Evolutionary conservation across 2,888 invertebrate species (phyloP), one percentile per base, ranked within the genome.

Genomic region (Heliconius ethilla): DNA sequence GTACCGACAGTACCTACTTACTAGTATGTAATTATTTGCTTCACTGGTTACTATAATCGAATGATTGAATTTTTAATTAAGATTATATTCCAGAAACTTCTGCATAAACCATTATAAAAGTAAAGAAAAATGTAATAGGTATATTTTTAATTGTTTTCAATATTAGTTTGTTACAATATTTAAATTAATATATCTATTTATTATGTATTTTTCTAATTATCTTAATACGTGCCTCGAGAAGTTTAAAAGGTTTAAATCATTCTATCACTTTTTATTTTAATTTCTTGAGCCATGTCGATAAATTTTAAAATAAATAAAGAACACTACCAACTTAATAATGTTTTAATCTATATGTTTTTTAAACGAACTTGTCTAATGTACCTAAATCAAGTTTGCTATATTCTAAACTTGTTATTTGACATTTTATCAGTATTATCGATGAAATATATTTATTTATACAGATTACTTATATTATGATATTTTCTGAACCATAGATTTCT

Each of bases 1-100:
- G 45, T 63, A 15, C 27, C 63, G 67, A 33, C 29, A 33, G 33
- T 33, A 5, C 55, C 15, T 27, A 33, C 33, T 18, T 51, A 51
- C 51, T 22, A 33, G 33, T 25, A 66, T 66, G 51, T 65, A 55
- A 76, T 76, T 66, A 72, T 72, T 72, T 66, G 55, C 66, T 40
- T 72, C 70, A 55, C 63, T 72, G 70, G 65, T 72, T 72, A 55
- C 25, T 18, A n/a, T 66, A 76, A 65, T 76, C 33, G 55, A 55
- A 40, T 40, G 13, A 40, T 69, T 40, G 15, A 45, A 40, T 15
- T 69, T 15, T 69, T 33, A 69, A 25, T 69, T 69, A 45, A 5
- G 18, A 25, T 25, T 40, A 27, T 45, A 40, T 7, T 27, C 25
- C 25, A 69, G 25, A 25, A 25, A 69, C 40, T 40, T 1, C 11